Evolutionary conservation across 2,888 invertebrate genomes (phyloP).

Genomic region (Melieria picta): DNA sequence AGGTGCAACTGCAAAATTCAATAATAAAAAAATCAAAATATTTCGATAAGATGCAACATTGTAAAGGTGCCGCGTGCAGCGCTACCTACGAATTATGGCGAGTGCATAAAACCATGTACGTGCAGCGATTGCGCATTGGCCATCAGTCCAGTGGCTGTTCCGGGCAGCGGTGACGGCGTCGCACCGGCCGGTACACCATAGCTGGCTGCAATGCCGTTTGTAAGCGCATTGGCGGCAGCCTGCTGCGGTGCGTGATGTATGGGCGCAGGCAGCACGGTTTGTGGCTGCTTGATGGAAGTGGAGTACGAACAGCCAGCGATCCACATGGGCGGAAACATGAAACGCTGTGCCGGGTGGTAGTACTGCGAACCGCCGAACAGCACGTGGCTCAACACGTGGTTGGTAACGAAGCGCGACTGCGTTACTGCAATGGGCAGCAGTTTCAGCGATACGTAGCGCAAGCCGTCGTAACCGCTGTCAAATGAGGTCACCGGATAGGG

Average conservation of each 20-base stretch:
- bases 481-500: slow-evolving; percentile 42
- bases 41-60: too few species aligned
- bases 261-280: background rate
- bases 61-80: too few species aligned
- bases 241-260: slow-evolving; percentile 6
- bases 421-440: slow-evolving; percentile 50
- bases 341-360: slow-evolving; percentile 47
- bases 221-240: background rate
- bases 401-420: slow-evolving; percentile 48
- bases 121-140: too few species aligned
- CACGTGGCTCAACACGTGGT: slow-evolving; percentile 45
- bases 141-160: background rate
- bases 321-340: slow-evolving; percentile 47
- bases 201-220: background rate
- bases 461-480: slow-evolving; percentile 45
- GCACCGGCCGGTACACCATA: background rate
- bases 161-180: background rate
- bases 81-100: too few species aligned
- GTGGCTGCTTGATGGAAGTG: slow-evolving; percentile 44
- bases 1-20: too few species aligned
- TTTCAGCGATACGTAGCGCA: slow-evolving; percentile 46
- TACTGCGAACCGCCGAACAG: slow-evolving; percentile 45
- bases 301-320: slow-evolving; percentile 47
- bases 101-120: too few species aligned
- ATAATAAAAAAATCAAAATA: too few species aligned